Evolutionary conservation across 2,888 invertebrate species (phyloP).

Genomic region (Machimus atricapillus): DNA sequence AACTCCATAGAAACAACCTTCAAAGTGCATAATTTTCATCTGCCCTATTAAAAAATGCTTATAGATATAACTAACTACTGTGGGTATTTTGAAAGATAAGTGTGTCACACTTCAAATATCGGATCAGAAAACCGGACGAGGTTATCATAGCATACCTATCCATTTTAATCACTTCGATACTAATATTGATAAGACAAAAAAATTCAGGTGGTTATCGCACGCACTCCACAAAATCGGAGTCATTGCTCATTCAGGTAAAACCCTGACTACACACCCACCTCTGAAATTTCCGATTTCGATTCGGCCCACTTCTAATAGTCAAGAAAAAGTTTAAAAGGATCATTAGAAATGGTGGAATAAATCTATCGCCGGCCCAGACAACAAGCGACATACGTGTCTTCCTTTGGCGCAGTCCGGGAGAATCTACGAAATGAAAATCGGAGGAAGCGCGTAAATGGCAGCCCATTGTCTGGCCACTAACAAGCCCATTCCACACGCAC

Average conservation of each 20-base stretch:
- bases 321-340: constrained; percentile 6
- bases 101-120: neutral
- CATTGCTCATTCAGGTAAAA: neutral
- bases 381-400: constrained; percentile 26
- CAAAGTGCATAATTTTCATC: too few species aligned
- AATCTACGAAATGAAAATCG: neutral
- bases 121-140: neutral
- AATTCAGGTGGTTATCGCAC: neutral
- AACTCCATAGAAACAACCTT: too few species aligned
- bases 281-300: neutral
- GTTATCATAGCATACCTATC: neutral
- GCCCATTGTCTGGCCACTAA: constrained; percentile 35
- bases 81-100: neutral
- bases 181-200: neutral
- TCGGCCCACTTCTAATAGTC: neutral
- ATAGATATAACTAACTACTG: neutral
- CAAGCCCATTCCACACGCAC: constrained; percentile 29
- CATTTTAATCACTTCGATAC: neutral
- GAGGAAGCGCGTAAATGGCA: constrained; percentile 38
- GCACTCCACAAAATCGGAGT: neutral
- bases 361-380: constrained; percentile 5
- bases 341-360: neutral
- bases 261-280: neutral
- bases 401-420: neutral
- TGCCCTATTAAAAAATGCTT: too few species aligned